A percentile compares a stretch with the other conserved stretches of the same genome.
phyloP scores from a whole-genome alignment of 2,797 vertebrate genomes.

The Macrochelys suwanniensis region DNA sequence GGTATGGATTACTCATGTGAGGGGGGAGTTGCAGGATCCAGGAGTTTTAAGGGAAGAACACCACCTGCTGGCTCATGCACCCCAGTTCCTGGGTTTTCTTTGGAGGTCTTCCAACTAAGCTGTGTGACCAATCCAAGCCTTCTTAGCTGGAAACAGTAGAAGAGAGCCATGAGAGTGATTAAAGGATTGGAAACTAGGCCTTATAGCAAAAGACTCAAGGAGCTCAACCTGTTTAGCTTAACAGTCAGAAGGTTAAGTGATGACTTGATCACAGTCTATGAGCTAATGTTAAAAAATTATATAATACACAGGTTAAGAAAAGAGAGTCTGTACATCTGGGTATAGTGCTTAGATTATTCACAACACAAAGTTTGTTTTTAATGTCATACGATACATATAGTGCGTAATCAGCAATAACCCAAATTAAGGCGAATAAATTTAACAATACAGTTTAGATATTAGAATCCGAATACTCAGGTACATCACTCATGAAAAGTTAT shows the following conservation, averaged over 20 bases:
- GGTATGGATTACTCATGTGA: not conserved
- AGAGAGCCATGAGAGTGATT: not conserved
- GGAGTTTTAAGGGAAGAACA: not conserved
- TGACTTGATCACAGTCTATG: not conserved
- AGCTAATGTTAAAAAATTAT: no score
- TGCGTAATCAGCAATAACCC: no score
- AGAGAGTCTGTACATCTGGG: no score
- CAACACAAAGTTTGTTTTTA: no score
- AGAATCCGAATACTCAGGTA: no score
- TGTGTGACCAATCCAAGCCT: not conserved
- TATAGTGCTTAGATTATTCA: no score
- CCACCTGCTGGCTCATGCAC: no score
- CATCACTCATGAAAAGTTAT: no score
- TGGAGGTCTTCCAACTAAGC: not conserved
- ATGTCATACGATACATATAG: no score
- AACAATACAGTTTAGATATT: no score
- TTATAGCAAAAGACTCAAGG: not conserved
- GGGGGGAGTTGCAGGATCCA: not conserved
- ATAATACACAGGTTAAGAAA: no score
- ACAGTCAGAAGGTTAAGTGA: not conserved
- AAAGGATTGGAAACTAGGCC: not conserved
- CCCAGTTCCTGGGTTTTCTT: not conserved
- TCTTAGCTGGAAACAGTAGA: not conserved
- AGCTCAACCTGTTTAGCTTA: not conserved
- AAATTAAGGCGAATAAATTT: no score